These are phyloP conservation scores for Tursiops truncatus DNA, from an alignment of 2,113 vertebrate genomes.

Conservation along the genomic window DNA sequence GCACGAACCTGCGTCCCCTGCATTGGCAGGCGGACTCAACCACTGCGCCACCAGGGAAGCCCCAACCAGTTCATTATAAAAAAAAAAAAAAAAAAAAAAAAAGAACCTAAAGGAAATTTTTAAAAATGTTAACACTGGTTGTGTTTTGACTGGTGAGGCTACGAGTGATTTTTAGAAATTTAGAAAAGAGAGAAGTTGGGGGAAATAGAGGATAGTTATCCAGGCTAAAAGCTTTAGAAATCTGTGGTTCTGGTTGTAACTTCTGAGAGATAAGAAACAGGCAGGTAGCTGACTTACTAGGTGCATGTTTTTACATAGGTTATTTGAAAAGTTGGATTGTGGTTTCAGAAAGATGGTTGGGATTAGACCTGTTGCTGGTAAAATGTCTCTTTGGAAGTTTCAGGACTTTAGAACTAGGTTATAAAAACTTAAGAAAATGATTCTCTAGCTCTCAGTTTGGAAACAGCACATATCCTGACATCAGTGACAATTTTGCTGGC, in stretches of 20 bases:
- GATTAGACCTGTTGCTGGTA: conserved; percentile 61
- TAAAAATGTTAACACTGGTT: background rate
- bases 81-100: background rate
- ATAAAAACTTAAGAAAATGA: conserved; percentile 59
- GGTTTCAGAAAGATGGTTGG: conserved; percentile 64
- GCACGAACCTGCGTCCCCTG: too few relatives aligned
- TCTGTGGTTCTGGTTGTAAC: conserved; percentile 46
- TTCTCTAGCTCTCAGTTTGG: conserved; percentile 57
- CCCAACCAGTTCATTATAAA: too few relatives aligned
- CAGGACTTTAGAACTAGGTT: conserved; percentile 62
- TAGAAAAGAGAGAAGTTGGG: background rate
- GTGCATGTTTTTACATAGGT: conserved; percentile 57
- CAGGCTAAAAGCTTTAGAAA: conserved; percentile 44
- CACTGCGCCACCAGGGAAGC: too few relatives aligned
- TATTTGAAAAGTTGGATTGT: conserved; percentile 66
- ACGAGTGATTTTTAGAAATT: conserved; percentile 52
- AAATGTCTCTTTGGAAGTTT: conserved; percentile 65
- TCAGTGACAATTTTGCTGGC: conserved; percentile 71
- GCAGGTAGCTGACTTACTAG: conserved; percentile 41
- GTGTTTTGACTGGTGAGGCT: conserved; percentile 40
- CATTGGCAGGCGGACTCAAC: too few relatives aligned
- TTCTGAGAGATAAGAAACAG: conserved; percentile 64
- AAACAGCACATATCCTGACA: conserved; percentile 69
- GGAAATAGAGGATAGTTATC: background rate
- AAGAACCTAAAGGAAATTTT: conserved; percentile 3